Conservation (phyloP, 1,140 invertebrate genomes). For the Lutraria rhynchaena region DNA sequence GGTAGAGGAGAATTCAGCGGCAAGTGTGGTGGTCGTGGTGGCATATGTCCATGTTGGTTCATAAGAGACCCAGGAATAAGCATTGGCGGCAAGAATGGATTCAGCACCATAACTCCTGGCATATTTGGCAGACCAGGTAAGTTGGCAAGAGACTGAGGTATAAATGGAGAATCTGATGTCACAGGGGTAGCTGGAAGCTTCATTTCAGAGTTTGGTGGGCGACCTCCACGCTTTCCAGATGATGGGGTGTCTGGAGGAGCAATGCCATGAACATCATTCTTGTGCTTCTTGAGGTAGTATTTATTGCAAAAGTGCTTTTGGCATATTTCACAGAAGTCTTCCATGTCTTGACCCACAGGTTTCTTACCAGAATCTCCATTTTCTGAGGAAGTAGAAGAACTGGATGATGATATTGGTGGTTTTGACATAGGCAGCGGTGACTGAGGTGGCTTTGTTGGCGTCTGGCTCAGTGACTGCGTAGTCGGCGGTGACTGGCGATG, state of each 20-base stretch:
- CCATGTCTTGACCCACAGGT: slow-evolving; percentile 72
- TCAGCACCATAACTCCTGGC: slow-evolving; percentile 80
- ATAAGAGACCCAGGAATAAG: slow-evolving; percentile 76
- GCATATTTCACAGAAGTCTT: slow-evolving; percentile 82
- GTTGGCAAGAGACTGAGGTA: slow-evolving; percentile 76
- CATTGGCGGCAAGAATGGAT: slow-evolving; percentile 81
- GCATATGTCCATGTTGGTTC: slow-evolving; percentile 68
- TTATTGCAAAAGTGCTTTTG: slow-evolving; percentile 83
- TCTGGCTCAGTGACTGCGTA: slow-evolving; percentile 54
- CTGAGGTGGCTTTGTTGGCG: slow-evolving; percentile 53
- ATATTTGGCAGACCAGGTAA: slow-evolving; percentile 76
- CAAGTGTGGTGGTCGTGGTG: slow-evolving; percentile 66
- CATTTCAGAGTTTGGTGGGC: slow-evolving; percentile 63
- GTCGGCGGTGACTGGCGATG: slow-evolving; percentile 57
- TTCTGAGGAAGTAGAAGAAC: slow-evolving; percentile 38
- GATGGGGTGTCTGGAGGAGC: slow-evolving; percentile 69
- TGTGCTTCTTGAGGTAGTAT: slow-evolving; percentile 85
- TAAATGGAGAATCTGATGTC: slow-evolving; percentile 68
- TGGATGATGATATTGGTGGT: slow-evolving; percentile 48
- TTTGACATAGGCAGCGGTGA: slow-evolving; percentile 50
- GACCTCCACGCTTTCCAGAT: slow-evolving; percentile 65
- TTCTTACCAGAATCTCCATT: slow-evolving; percentile 49
- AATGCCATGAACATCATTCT: slow-evolving; percentile 86
- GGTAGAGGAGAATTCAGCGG: slow-evolving; percentile 70
- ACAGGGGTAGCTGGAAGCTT: slow-evolving; percentile 64